Evolutionary conservation across 2,797 vertebrate genomes (phyloP), one percentile per base, ranked within the genome.

Genomic region (Aotus griseimembra): DNA sequence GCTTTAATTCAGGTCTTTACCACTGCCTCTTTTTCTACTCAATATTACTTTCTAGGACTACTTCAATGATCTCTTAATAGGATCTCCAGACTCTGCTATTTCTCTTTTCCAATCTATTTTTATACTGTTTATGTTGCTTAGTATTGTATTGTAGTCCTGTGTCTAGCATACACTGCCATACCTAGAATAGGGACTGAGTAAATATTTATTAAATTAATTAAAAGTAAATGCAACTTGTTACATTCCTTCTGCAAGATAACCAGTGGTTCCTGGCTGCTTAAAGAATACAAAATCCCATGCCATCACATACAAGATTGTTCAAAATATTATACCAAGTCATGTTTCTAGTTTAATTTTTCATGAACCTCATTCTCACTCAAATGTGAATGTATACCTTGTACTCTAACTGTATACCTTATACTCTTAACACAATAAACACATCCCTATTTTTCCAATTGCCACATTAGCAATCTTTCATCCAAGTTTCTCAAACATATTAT

Each of bases 331-430:
- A 86, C n/a, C 48, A 95, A 67, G 14, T 46, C 94, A 64, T 80
- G 11, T 93, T 97, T 39, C n/a, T n/a, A 46, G 19, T 58, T 88
- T 80, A 87, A 88, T 75, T 83, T 89, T 95, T 19, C 22, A 85
- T 36, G 5, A 90, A 24, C 26, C 30, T 55, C 17, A 87, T 28
- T 61, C 22, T 39, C 50, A 83, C 14, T 20, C 15, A 44, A 90
- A 88, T 48, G 52, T 7, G 19, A 52, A 52, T 52, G 52, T 52
- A 52, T 52, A 76, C 1, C 1, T 41, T 86, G 41, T 41, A 81
- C 11, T 48, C 4, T 72, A 81, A 72, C 14, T 52, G 7, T 52
- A 52, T 46, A 76, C 1, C 1, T 41, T 82, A 48, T 36, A 81
- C 14, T 48, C 4, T 72, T 72, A 76, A 72, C 14, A 41, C 15